Conservation (phyloP, 1,140 invertebrate species). For the Temnothorax nylanderi region DNA sequence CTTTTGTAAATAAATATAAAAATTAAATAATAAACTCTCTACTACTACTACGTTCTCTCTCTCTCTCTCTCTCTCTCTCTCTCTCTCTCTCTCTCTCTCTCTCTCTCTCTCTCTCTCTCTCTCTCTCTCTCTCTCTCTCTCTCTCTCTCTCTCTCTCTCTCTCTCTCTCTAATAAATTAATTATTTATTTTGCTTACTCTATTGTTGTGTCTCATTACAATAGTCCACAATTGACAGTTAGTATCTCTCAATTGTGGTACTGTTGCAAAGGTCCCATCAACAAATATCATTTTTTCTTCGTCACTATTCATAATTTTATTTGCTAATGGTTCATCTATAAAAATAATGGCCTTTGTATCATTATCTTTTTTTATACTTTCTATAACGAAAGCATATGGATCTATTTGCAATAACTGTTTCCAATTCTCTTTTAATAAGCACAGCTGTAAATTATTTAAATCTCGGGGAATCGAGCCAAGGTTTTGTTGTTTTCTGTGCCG, state of each 20-base stretch:
- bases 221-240: constrained; percentile 7
- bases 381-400: neutral
- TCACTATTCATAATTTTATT: too few species aligned
- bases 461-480: neutral
- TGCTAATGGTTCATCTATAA: neutral
- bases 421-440: neutral
- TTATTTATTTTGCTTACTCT: neutral
- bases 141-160: too few species aligned
- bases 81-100: too few species aligned
- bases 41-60: too few species aligned
- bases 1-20: neutral
- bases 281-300: neutral
- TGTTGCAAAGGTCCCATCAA: neutral
- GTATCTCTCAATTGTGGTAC: neutral
- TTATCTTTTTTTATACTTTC: neutral
- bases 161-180: too few species aligned
- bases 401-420: neutral
- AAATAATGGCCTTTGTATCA: neutral
- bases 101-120: too few species aligned
- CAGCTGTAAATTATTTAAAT: neutral
- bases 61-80: neutral
- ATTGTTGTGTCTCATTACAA: neutral
- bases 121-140: neutral
- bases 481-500: neutral
- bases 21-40: neutral